Percentiles rank a stretch among this genome's conserved stretches.
Conservation (phyloP, 2,113 vertebrate genomes). For the Pteropus alecto region DNA sequence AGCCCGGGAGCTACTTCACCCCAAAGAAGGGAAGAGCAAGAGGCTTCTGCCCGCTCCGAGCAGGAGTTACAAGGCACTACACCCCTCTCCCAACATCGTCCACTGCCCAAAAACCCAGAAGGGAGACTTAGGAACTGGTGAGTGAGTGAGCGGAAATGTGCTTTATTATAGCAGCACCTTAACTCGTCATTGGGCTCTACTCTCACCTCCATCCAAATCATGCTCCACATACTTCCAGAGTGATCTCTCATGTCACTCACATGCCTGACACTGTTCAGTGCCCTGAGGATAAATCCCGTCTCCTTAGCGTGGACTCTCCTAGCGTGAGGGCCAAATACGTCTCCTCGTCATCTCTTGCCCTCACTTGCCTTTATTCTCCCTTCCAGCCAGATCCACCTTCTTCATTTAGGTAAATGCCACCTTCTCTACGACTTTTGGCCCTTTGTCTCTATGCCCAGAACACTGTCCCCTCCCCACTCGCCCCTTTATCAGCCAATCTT, state of each 20-base stretch:
- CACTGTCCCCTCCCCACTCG: neutral
- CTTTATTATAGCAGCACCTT: neutral
- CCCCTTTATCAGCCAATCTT: neutral
- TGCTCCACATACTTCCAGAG: neutral
- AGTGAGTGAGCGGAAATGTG: neutral
- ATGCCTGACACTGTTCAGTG: neutral
- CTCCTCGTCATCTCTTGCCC: neutral
- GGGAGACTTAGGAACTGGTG: neutral
- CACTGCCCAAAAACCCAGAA: neutral
- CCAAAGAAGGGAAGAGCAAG: neutral
- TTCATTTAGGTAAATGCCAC: neutral
- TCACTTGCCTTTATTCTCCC: neutral
- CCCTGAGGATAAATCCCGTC: neutral
- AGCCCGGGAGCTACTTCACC: neutral
- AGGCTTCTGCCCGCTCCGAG: neutral
- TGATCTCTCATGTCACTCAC: neutral
- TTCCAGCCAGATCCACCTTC: neutral
- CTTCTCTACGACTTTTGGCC: neutral
- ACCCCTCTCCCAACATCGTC: neutral
- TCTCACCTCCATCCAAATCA: neutral
- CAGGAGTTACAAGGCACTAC: accelerated
- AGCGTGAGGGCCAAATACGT: too few species aligned
- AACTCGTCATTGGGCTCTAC: neutral
- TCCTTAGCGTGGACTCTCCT: neutral
- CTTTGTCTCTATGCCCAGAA: neutral